Base-by-base conservation (phyloP, 2,888 invertebrate species). In the Chrysomela aeneicollis region DNA sequence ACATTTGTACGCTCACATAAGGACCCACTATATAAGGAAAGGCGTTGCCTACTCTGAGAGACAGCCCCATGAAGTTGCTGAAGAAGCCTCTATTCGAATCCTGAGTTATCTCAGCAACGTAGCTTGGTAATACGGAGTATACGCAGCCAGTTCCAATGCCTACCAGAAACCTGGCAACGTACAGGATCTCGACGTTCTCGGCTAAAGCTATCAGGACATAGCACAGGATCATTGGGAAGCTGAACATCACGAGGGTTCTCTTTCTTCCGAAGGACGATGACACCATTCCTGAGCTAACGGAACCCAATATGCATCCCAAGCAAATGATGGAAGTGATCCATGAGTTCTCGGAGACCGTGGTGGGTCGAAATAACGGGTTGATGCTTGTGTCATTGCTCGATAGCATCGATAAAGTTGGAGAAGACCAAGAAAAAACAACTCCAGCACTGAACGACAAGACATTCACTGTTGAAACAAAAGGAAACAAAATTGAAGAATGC, bases 21-120 rank as follows among this genome's bases (percentile, higher is more conserved):
- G 90, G 94, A 0, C 93, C 96, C 73, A 90, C 86, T 0, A 81
- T 80, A 80, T 92, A 94, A 0, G 90, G 84, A 59, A 90, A 86
- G 2, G 93, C 78, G 74, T 91, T 49, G 3, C 94, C 94, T 1
- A 87, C 51, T 0, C 84, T 84, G 47, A 93, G 88, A 82, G 92
- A 92, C 46, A 89, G 84, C 75, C 92, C 92, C 74, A 95, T 88
- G 64, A 92, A 88, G 0, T 94, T 91, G 0, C 94, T 94, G 0
- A 95, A 83, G 0, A 92, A 88, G 0, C 95, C 95, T 69, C 96
- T 85, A n/a, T 90, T 87, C 21, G 91, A 89, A 64, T 91, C 89
- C 84, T 92, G 90, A 3, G 94, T 88, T 51, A 94, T 91, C 82
- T 96, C 95, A 47, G 92, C 93, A 64, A 94, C 88, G 82, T 95